phyloP scores from a whole-genome alignment of 2,113 vertebrate species.

The Crotalus viridis region DNA sequence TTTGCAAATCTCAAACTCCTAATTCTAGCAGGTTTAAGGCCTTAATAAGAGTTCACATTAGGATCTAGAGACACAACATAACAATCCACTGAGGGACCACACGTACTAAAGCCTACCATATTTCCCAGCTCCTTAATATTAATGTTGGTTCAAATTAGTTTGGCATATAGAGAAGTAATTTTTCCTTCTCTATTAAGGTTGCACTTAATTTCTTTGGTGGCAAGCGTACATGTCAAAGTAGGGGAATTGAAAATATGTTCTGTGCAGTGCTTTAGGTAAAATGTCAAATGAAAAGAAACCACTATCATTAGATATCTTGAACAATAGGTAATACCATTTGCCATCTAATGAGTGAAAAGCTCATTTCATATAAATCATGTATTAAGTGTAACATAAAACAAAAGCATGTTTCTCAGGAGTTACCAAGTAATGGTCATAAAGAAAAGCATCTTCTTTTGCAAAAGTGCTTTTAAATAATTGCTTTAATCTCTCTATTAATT shows the following conservation, averaged over 20 bases:
- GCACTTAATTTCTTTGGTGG: not conserved
- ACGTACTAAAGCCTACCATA: not conserved
- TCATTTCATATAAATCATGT: slow-evolving; percentile 37
- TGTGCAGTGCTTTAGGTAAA: slow-evolving; percentile 26
- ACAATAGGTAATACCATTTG: slow-evolving; percentile 26
- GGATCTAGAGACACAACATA: not conserved
- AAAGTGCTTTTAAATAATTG: slow-evolving; percentile 11
- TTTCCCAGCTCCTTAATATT: not conserved
- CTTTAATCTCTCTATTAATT: slow-evolving; percentile 9
- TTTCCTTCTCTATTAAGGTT: not conserved
- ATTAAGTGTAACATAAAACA: slow-evolving; percentile 26
- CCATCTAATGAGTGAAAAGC: slow-evolving; percentile 15
- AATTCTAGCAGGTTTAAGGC: not conserved
- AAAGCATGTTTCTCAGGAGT: not conserved
- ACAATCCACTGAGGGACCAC: not conserved
- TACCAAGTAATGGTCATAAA: not conserved
- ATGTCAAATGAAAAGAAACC: slow-evolving; percentile 22
- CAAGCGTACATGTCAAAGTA: not conserved
- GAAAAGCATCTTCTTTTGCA: slow-evolving; percentile 24
- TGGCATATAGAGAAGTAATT: not conserved
- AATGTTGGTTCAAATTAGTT: not conserved
- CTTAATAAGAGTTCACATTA: not conserved
- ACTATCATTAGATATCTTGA: slow-evolving; percentile 29
- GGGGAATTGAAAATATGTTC: not conserved
- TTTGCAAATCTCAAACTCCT: not conserved